Evolutionary conservation across 2,888 invertebrate genomes (phyloP).

Genomic region (Drosophila tripunctata): DNA sequence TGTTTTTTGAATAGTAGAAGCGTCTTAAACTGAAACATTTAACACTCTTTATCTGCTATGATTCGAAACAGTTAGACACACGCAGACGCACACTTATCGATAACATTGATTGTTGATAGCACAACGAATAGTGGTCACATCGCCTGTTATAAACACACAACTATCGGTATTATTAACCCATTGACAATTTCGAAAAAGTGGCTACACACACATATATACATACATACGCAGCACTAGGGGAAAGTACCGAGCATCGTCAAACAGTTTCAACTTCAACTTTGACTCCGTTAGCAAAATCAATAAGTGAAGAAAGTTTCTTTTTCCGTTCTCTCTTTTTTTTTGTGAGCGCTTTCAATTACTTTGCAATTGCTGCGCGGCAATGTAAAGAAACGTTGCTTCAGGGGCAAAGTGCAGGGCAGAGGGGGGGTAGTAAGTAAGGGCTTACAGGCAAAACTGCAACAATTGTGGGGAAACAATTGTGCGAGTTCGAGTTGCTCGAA

Average conservation of each 20-base stretch:
- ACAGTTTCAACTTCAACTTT: neutral
- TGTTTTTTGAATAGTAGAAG: too few species aligned
- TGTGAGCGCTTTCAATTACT: constrained; percentile 69
- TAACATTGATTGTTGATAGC: constrained; percentile 17
- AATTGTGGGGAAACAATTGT: constrained; percentile 44
- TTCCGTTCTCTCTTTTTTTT: constrained; percentile 19
- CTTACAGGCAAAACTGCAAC: constrained; percentile 13
- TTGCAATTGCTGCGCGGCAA: constrained; percentile 54
- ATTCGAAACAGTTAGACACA: too few species aligned
- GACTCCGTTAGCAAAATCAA: constrained; percentile 42
- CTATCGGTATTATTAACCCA: constrained; percentile 23
- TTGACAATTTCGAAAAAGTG: neutral
- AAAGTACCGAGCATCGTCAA: neutral
- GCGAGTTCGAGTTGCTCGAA: constrained; percentile 9
- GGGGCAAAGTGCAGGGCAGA: neutral
- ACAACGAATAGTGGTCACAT: neutral
- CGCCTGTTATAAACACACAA: constrained; percentile 8
- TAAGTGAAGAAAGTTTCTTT: constrained; percentile 43
- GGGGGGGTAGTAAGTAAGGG: neutral
- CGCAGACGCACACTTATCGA: constrained; percentile 1
- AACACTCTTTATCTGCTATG: too few species aligned
- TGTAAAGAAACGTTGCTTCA: too few species aligned
- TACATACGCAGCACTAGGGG: too few species aligned
- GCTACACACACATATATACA: too few species aligned
- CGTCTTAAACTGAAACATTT: too few species aligned